A percentile compares a stretch with the other conserved stretches of the same genome.
phyloP scores from a whole-genome alignment of 2,888 invertebrate species.

The Dilophus febrilis region DNA sequence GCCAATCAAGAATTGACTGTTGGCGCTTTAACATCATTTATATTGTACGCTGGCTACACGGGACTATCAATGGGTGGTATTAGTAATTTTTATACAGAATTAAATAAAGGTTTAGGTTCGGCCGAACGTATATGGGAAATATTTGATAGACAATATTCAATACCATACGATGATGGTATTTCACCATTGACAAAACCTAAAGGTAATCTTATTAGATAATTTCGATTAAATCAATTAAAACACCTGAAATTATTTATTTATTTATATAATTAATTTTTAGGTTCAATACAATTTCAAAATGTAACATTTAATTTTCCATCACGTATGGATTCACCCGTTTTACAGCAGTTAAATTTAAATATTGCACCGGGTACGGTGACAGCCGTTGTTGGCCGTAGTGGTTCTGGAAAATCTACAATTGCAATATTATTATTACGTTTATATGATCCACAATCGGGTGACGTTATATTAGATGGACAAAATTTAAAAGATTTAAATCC shows the following conservation, averaged over 20 bases:
- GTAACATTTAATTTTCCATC: slow-evolving; percentile 59
- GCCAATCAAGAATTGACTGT: slow-evolving; percentile 59
- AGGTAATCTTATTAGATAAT: too few species aligned
- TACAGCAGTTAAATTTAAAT: slow-evolving; percentile 47
- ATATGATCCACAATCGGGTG: slow-evolving; percentile 66
- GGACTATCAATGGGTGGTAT: slow-evolving; percentile 79
- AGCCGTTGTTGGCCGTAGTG: slow-evolving; percentile 76
- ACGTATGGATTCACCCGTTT: slow-evolving; percentile 37
- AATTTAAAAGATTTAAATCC: slow-evolving; percentile 64
- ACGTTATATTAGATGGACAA: slow-evolving; percentile 55
- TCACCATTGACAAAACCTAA: slow-evolving; percentile 20
- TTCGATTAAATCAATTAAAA: too few species aligned
- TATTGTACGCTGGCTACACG: slow-evolving; percentile 86
- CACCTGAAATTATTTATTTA: too few species aligned
- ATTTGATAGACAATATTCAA: slow-evolving; percentile 59
- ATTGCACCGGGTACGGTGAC: slow-evolving; percentile 54
- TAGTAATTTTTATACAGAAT: slow-evolving; percentile 83
- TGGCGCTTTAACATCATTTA: slow-evolving; percentile 82
- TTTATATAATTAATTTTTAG: neutral
- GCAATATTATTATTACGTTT: slow-evolving; percentile 64
- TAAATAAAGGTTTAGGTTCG: slow-evolving; percentile 87
- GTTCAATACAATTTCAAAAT: slow-evolving; percentile 58
- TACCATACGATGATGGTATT: slow-evolving; percentile 40
- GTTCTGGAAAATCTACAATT: slow-evolving; percentile 89
- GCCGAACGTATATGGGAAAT: slow-evolving; percentile 80